Conservation (phyloP, 1,140 invertebrate genomes). For the Solen grandis region DNA sequence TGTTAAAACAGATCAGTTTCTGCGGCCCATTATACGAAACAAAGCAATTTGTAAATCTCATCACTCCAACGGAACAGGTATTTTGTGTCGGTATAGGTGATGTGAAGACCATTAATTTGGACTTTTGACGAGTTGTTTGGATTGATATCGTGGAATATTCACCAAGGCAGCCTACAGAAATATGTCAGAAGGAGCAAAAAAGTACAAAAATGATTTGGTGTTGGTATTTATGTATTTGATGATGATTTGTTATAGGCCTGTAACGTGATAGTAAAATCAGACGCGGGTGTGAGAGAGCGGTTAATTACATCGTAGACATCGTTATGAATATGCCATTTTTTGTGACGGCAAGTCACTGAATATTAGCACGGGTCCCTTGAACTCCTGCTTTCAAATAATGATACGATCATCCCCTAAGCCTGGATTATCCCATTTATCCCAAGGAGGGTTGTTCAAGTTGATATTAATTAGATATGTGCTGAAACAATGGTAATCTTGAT, state of each 20-base stretch:
- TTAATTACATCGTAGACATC: too few relatives aligned
- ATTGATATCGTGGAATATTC: constrained; percentile 20
- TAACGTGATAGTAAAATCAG: not conserved
- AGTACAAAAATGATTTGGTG: not conserved
- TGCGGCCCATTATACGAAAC: constrained; percentile 31
- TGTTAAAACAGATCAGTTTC: too few relatives aligned
- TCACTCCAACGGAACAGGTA: constrained; percentile 9
- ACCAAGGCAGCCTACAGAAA: not conserved
- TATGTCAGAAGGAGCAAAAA: not conserved
- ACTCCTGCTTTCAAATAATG: too few relatives aligned
- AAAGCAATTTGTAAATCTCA: constrained; percentile 46
- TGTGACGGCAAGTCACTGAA: too few relatives aligned
- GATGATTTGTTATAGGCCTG: not conserved
- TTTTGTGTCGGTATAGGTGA: constrained; percentile 10
- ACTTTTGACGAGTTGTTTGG: constrained; percentile 39
- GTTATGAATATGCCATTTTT: too few relatives aligned
- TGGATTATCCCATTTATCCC: too few relatives aligned
- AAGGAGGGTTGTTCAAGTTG: too few relatives aligned
- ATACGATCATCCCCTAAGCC: too few relatives aligned
- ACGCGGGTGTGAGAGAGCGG: too few relatives aligned
- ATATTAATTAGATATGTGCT: too few relatives aligned
- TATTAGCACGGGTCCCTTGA: too few relatives aligned
- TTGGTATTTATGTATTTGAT: not conserved
- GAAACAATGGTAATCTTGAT: too few relatives aligned
- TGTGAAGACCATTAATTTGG: constrained; percentile 35